These are phyloP conservation scores for Callorhinus ursinus DNA, from an alignment of 2,113 vertebrate genomes.

Conservation along the genomic window DNA sequence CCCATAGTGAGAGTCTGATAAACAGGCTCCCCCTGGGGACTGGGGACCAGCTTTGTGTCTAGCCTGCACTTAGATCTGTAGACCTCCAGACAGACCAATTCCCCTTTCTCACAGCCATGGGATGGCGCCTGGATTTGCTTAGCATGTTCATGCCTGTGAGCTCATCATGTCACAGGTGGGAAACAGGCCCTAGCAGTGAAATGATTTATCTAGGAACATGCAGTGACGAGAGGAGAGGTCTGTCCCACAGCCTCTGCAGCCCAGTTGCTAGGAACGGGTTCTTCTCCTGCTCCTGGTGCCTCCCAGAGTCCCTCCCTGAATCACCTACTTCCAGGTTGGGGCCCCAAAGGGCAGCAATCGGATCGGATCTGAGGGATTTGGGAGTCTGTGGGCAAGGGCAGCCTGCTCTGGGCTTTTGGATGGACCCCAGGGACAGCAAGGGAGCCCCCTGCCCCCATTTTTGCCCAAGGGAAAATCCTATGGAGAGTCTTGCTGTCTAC, in stretches of 20 bases:
- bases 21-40: neutral
- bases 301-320: neutral
- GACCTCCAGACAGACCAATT: neutral
- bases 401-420: neutral
- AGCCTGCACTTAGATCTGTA: neutral
- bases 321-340: neutral
- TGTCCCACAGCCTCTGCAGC: neutral
- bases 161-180: neutral
- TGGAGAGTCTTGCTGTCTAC: neutral
- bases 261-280: neutral
- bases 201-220: neutral
- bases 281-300: neutral
- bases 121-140: neutral
- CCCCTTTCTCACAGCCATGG: neutral
- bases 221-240: neutral
- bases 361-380: neutral
- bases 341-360: neutral
- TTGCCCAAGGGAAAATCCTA: neutral
- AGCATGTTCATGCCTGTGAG: neutral
- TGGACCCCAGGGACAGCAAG: neutral
- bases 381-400: neutral
- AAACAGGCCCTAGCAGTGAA: neutral
- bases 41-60: neutral
- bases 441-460: neutral
- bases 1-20: neutral